Percentiles rank a stretch among this genome's conserved stretches.
Conservation (phyloP, 2,113 vertebrate species). For the Mionectes macconnelli region DNA sequence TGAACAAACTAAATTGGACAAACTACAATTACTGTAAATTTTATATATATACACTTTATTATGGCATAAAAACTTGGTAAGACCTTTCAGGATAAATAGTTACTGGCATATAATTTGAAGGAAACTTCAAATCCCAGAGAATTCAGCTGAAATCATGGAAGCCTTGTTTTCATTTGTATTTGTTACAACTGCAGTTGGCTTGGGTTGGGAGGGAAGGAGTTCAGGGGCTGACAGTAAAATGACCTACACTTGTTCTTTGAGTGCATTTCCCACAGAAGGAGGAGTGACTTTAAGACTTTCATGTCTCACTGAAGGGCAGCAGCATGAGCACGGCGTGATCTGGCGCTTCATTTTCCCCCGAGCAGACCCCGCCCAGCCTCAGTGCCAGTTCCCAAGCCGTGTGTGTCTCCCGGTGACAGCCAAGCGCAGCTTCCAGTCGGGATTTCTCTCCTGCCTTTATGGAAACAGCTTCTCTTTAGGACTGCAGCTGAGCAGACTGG, state of each 20-base stretch:
- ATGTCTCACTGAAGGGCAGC: not conserved
- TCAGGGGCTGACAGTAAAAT: not conserved
- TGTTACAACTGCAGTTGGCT: not conserved
- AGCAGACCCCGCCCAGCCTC: not conserved
- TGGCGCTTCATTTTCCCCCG: not conserved
- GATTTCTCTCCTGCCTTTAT: not conserved
- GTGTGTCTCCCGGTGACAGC: not conserved
- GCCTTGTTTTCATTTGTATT: not conserved
- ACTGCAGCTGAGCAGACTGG: not conserved
- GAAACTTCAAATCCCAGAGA: not conserved
- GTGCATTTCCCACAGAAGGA: not conserved
- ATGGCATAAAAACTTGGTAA: not conserved
- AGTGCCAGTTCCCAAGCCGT: not conserved
- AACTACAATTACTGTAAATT: not conserved
- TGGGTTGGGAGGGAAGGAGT: not conserved
- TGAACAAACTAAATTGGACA: not conserved
- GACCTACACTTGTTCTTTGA: not conserved
- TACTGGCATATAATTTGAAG: not conserved
- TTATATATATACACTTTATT: not conserved
- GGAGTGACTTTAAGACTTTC: not conserved
- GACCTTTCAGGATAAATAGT: not conserved
- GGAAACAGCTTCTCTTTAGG: conserved; percentile 40
- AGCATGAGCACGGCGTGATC: not conserved
- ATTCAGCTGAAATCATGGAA: not conserved
- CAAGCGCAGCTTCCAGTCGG: conserved; percentile 14